These are phyloP conservation scores for Imbricaverruca yamaguchii DNA, from an alignment of 2,888 invertebrate species.

Conservation along the genomic window DNA sequence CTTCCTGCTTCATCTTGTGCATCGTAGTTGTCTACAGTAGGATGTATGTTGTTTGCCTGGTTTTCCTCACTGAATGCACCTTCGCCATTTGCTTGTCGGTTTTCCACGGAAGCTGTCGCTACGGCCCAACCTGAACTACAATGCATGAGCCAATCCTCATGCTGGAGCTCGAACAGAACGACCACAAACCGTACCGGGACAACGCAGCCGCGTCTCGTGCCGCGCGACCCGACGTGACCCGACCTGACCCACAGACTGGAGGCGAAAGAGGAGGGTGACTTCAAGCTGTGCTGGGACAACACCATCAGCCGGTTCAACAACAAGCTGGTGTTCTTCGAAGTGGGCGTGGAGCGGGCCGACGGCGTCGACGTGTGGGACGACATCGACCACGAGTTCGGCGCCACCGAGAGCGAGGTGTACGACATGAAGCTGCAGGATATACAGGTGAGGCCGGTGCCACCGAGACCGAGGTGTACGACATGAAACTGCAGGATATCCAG, in stretches of 20 bases:
- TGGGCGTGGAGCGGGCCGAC: slow-evolving; percentile 49
- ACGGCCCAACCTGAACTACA: too few species aligned
- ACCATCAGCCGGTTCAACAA: slow-evolving; percentile 69
- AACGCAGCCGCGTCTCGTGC: too few species aligned
- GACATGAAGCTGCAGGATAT: slow-evolving; percentile 48
- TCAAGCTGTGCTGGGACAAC: slow-evolving; percentile 80
- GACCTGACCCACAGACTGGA: slow-evolving; percentile 25
- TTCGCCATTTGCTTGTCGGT: too few species aligned
- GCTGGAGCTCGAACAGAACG: too few species aligned
- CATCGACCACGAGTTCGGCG: slow-evolving; percentile 37
- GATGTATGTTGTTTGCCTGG: too few species aligned
- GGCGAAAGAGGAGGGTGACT: slow-evolving; percentile 47
- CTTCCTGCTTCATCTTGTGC: too few species aligned
- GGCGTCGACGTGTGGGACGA: slow-evolving; percentile 39
- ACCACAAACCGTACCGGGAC: too few species aligned
- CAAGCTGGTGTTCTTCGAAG: slow-evolving; percentile 76
- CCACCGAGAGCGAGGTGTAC: slow-evolving; percentile 50
- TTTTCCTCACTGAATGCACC: too few species aligned
- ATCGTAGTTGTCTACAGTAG: too few species aligned
- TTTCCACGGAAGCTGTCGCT: too few species aligned
- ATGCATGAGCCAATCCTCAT: too few species aligned
- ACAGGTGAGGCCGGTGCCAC: slow-evolving; percentile 40
- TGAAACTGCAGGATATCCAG: slow-evolving; percentile 47
- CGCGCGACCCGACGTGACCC: too few species aligned
- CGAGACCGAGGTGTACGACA: slow-evolving; percentile 51